These are phyloP conservation scores for Pangasius macronema DNA, from an alignment of 2,797 vertebrate species.

Conservation along the genomic window DNA sequence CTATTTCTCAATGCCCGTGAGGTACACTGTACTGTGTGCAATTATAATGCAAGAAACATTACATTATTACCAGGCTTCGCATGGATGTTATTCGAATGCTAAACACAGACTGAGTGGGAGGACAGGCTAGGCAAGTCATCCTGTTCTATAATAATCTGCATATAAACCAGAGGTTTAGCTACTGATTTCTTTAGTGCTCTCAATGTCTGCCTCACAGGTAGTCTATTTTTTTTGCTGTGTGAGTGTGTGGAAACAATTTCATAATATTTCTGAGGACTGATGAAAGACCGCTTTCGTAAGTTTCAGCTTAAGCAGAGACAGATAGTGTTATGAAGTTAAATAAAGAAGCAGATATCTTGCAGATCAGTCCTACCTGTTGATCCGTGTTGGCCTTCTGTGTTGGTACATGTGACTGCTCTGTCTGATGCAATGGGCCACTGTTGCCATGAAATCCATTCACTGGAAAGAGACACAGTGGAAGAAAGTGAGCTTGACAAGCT, in stretches of 20 bases:
- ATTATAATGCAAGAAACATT: background rate
- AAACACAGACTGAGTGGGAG: conserved; percentile 27
- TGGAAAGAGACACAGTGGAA: conserved; percentile 62
- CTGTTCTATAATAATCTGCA: background rate
- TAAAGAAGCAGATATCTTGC: conserved; percentile 7
- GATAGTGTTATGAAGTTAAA: background rate
- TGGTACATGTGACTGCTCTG: conserved; percentile 79
- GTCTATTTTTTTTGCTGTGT: background rate
- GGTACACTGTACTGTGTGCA: background rate
- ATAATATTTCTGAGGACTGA: conserved; percentile 3
- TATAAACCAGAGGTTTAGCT: background rate
- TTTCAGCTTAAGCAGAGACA: background rate
- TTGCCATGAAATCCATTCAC: conserved; percentile 93
- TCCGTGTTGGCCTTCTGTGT: conserved; percentile 83
- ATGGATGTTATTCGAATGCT: background rate
- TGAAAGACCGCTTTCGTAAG: background rate
- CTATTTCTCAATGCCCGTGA: background rate
- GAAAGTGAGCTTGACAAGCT: background rate
- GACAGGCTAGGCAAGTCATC: background rate
- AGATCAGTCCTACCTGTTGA: conserved; percentile 78
- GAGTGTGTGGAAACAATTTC: background rate
- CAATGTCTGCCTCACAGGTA: conserved; percentile 2
- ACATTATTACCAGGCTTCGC: background rate
- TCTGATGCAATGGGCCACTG: conserved; percentile 82
- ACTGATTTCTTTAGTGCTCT: background rate